Evolutionary conservation across 2,113 vertebrate genomes (phyloP), one percentile per base, ranked within the genome.

Genomic region (Odobenus rosmarus): DNA sequence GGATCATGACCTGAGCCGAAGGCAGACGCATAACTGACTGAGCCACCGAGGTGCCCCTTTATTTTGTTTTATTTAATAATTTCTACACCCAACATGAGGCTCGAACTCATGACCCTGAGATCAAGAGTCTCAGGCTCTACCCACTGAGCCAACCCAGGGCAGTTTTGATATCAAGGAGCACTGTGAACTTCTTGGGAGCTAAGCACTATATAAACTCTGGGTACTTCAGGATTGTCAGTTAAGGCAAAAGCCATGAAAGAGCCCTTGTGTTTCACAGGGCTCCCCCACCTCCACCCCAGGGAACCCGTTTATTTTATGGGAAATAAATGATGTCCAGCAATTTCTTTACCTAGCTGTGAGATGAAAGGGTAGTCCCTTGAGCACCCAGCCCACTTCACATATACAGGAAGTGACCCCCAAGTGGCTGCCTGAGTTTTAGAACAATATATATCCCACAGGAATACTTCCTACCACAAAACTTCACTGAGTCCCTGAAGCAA

Each of bases 381-480:
- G 72, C 31, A 90, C 31, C 46, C 39, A 86, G 67, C 19, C 79
- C 53, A 84, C 61, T 86, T 95, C 74, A 84, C 89, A 42, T 84
- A 84, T 90, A 96, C 62, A 96, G 88, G 90, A 97, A 97, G 72
- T 84, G 88, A 55, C 33, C 62, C 39, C 64, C 16, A 74, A 96
- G 90, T 81, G 84, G 59, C 67, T 88, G 93, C 51, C 55, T 94
- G 76, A 61, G 49, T 80, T 94, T 88, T 72, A 93, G 88, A 97
- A 97, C 95, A 97, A 97, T 95, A 91, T 95, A 64, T 88, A 92
- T 62, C 77, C 71, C 96, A 57, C 53, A 95, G 64, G 83, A 96
- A 91, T 94, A 79, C 71, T 94, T 97, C 81, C 96, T 96, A 67
- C 90, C 23, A 64, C 88, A 77, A 67, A 91, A 91, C 31, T 82